phyloP scores from a whole-genome alignment of 1,140 invertebrate species.

The Trachelipus rathkii region DNA sequence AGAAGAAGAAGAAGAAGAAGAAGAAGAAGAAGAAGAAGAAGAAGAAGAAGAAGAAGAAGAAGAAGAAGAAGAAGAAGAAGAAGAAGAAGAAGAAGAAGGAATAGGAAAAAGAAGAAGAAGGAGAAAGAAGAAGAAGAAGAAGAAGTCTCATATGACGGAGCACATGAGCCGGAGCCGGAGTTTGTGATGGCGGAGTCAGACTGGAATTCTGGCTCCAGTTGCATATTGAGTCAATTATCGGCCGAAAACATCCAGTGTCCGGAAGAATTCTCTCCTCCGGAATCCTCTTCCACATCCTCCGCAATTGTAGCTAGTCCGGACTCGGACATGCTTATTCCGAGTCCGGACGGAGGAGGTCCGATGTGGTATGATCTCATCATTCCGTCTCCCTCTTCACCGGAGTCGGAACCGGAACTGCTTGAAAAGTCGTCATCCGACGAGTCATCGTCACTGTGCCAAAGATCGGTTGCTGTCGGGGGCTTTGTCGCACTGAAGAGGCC shows the following conservation, averaged over 20 bases:
- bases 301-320: slow-evolving; percentile 27
- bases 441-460: background rate
- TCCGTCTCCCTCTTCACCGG: background rate
- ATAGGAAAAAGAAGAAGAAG: too few relatives aligned
- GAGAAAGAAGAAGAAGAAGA: too few relatives aligned
- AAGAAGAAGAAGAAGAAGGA: too few relatives aligned
- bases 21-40: too few relatives aligned
- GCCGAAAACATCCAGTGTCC: slow-evolving; percentile 38
- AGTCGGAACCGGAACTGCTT: background rate
- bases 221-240: too few relatives aligned
- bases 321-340: slow-evolving; percentile 26
- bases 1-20: too few relatives aligned
- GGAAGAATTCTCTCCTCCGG: slow-evolving; percentile 28
- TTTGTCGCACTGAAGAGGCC: background rate
- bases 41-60: too few relatives aligned
- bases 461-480: background rate
- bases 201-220: too few relatives aligned
- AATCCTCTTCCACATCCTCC: slow-evolving; percentile 33
- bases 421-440: background rate
- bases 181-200: too few relatives aligned
- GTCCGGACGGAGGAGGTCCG: background rate
- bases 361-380: background rate
- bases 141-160: too few relatives aligned
- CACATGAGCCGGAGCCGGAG: too few relatives aligned
- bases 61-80: too few relatives aligned